Percentiles rank a stretch among this genome's conserved stretches.
Evolutionary conservation across 2,888 invertebrate species (phyloP).

Genomic region (Pyrocoelia pectoralis): DNA sequence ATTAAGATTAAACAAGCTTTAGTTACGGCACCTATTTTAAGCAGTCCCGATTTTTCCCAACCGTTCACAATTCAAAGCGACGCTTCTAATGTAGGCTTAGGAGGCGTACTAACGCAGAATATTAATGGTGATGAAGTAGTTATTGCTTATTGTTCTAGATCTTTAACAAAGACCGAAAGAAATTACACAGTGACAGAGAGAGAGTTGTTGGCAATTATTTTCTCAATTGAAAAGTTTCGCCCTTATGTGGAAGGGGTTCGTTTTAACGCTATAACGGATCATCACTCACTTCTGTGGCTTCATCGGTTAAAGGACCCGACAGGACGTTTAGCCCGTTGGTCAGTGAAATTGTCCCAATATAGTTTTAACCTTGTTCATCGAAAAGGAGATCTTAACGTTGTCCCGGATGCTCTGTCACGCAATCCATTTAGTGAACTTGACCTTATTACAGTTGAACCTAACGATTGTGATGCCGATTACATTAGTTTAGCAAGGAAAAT

Average conservation of each 20-base stretch:
- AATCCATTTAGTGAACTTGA: too few species aligned
- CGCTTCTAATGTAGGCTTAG: background rate
- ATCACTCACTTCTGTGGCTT: background rate
- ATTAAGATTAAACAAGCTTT: too few species aligned
- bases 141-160: conserved; percentile 50
- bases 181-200: conserved; percentile 53
- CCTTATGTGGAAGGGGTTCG: background rate
- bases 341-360: background rate
- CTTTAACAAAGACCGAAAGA: conserved; percentile 47
- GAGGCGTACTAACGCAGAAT: too few species aligned
- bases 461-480: too few species aligned
- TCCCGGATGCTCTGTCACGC: background rate
- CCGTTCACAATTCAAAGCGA: background rate
- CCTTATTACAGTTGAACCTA: too few species aligned
- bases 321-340: background rate
- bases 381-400: background rate
- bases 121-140: conserved; percentile 44
- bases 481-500: too few species aligned
- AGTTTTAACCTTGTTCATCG: background rate
- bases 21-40: too few species aligned
- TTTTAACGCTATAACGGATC: conserved; percentile 5
- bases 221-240: background rate
- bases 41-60: too few species aligned
- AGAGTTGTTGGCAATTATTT: conserved; percentile 47
- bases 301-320: background rate